phyloP scores from a whole-genome alignment of 2,797 vertebrate genomes.

The Spheniscus humboldti region DNA sequence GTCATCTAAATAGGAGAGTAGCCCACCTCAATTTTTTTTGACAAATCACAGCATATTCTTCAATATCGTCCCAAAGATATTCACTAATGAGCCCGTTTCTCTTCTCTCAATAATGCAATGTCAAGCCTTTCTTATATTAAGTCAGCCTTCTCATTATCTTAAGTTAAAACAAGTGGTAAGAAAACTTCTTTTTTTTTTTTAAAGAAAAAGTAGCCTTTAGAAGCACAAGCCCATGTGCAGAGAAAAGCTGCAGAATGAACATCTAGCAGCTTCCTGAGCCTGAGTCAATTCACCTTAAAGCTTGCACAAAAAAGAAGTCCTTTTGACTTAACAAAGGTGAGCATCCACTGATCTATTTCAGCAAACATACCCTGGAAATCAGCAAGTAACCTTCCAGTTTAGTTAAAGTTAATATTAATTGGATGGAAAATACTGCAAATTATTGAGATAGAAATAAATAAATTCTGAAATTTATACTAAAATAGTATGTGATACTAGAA shows the following conservation, averaged over 20 bases:
- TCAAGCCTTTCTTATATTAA: neutral
- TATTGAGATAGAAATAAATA: neutral
- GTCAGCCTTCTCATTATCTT: neutral
- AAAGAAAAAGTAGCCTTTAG: neutral
- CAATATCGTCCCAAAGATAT: neutral
- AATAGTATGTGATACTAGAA: neutral
- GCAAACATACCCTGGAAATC: neutral
- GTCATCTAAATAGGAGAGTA: neutral
- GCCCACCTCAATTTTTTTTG: neutral
- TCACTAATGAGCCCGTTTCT: neutral
- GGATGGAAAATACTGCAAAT: neutral
- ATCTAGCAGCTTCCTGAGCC: neutral
- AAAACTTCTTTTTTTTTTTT: neutral
- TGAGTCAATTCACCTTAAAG: neutral
- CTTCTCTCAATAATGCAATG: neutral
- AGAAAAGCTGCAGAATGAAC: neutral
- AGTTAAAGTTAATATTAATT: neutral
- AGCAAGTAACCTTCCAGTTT: neutral
- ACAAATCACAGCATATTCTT: neutral
- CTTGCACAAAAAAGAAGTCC: neutral
- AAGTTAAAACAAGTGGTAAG: neutral
- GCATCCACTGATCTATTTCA: neutral
- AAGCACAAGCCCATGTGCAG: neutral
- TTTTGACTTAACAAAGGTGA: neutral
- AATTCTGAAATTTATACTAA: neutral